Percentiles rank a stretch among this genome's conserved stretches.
Evolutionary conservation across 2,797 vertebrate genomes (phyloP).

Genomic region (Lindbergichthys nudifrons): DNA sequence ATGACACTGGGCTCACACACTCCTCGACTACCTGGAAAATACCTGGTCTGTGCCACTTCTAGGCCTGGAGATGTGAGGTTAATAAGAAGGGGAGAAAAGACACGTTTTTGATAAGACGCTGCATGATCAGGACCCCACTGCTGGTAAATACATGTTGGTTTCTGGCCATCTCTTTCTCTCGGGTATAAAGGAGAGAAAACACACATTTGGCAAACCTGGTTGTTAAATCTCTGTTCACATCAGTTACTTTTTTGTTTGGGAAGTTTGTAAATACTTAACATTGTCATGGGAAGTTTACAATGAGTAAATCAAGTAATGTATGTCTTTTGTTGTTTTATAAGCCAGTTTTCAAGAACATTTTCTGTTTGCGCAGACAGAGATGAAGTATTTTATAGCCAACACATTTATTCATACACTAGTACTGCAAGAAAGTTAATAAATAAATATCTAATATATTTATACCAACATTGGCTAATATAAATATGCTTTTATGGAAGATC

Average conservation of each 20-base stretch:
- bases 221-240: background rate
- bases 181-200: background rate
- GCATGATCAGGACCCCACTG: background rate
- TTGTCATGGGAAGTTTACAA: background rate
- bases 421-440: background rate
- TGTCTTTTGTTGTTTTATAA: background rate
- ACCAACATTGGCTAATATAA: background rate
- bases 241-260: background rate
- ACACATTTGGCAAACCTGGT: background rate
- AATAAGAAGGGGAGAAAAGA: background rate
- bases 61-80: background rate
- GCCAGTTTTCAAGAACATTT: background rate
- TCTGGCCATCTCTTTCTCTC: background rate
- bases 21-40: conserved; percentile 27
- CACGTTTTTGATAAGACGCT: background rate
- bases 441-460: background rate
- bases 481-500: background rate
- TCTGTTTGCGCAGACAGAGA: background rate
- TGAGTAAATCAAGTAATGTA: background rate
- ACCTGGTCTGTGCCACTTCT: background rate
- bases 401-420: background rate
- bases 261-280: background rate
- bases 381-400: background rate
- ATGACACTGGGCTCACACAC: conserved; percentile 14
- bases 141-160: background rate